These are phyloP conservation scores for Tolmerus cingulatus DNA, from an alignment of 2,888 invertebrate species.

Conservation along the genomic window DNA sequence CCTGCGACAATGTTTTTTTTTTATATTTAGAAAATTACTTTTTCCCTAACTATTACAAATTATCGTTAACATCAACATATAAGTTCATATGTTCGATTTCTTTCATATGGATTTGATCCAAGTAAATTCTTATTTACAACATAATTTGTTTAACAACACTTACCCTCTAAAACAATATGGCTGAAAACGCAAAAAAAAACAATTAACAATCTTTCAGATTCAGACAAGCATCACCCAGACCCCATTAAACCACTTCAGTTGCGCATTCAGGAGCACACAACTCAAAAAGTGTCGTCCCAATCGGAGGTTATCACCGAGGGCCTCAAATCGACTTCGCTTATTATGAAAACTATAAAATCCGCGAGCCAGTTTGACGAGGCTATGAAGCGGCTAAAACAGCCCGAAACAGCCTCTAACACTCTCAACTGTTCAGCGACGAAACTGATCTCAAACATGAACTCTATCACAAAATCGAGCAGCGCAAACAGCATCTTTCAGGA, in stretches of 20 bases:
- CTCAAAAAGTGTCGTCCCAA: not conserved
- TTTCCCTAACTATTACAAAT: too few species aligned
- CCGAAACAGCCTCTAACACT: not conserved
- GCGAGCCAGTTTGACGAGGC: conserved; percentile 63
- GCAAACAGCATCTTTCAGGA: conserved; percentile 45
- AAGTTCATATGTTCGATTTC: not conserved
- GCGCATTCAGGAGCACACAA: not conserved
- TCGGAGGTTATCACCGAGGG: conserved; percentile 55
- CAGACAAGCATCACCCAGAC: conserved; percentile 1
- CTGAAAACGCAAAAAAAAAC: conserved; percentile 22
- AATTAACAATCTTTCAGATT: conserved; percentile 22
- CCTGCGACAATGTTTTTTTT: too few species aligned
- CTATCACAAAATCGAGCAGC: conserved; percentile 48
- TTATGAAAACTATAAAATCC: conserved; percentile 62
- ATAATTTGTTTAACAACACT: not conserved
- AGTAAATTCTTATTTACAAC: not conserved
- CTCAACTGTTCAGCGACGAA: conserved; percentile 41
- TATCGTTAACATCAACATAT: too few species aligned
- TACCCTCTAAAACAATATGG: not conserved
- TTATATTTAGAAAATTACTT: too few species aligned
- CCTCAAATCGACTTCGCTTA: conserved; percentile 62
- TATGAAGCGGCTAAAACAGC: conserved; percentile 55
- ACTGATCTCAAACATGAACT: conserved; percentile 46
- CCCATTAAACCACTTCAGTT: conserved; percentile 1
- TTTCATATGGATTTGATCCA: not conserved